A percentile compares a stretch with the other conserved stretches of the same genome.
phyloP scores from a whole-genome alignment of 2,888 invertebrate species.

The Sphecodes monilicornis region DNA sequence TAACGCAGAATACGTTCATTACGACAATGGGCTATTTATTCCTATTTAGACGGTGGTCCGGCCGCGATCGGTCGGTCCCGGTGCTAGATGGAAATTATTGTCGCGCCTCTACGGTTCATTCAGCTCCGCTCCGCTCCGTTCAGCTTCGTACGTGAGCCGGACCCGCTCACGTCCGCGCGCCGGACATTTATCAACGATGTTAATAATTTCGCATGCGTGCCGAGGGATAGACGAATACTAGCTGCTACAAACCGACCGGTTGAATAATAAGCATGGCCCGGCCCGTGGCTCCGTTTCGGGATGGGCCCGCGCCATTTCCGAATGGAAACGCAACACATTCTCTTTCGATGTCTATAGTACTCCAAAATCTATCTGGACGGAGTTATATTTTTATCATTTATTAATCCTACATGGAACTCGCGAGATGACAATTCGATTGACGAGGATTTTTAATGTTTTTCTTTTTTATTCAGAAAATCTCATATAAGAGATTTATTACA shows the following conservation, averaged over 20 bases:
- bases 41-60: conserved; percentile 50
- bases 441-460: too few relatives aligned
- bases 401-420: too few relatives aligned
- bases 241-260: conserved; percentile 51
- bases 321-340: too few relatives aligned
- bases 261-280: conserved; percentile 64
- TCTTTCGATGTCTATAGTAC: too few relatives aligned
- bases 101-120: conserved; percentile 11
- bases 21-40: conserved; percentile 56
- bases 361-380: too few relatives aligned
- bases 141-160: not conserved
- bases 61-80: conserved; percentile 18
- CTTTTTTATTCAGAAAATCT: too few relatives aligned
- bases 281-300: not conserved
- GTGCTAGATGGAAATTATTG: conserved; percentile 49
- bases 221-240: conserved; percentile 49
- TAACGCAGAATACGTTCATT: conserved; percentile 55
- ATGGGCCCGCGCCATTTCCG: not conserved
- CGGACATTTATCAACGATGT: conserved; percentile 56
- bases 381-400: too few relatives aligned
- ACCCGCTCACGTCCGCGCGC: conserved; percentile 42
- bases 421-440: too few relatives aligned
- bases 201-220: conserved; percentile 64
- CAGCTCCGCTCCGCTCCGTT: not conserved
- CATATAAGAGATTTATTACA: too few relatives aligned